A percentile compares a stretch with the other conserved stretches of the same genome.
Conservation (phyloP, 2,888 invertebrate species). For the Troglohyphantes excavatus region DNA sequence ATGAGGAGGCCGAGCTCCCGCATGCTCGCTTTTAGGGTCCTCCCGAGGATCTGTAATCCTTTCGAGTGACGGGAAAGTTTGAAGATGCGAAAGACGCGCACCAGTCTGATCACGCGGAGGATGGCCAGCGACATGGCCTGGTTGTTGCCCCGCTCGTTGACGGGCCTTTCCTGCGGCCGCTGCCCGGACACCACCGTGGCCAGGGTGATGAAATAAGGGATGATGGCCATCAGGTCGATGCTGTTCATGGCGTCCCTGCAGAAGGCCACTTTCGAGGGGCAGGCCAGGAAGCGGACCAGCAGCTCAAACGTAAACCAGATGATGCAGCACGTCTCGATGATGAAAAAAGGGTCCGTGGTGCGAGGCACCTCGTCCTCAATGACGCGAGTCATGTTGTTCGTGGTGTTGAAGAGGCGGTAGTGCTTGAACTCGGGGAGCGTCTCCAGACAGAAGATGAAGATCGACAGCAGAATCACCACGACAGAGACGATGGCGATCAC, state of each 20-base stretch:
- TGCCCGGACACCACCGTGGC: constrained; percentile 84
- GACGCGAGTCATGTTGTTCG: constrained; percentile 84
- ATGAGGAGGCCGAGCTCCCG: constrained; percentile 99
- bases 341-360: constrained; percentile 99
- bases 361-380: constrained; percentile 98
- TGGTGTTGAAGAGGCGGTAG: constrained; percentile 87
- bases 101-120: constrained; percentile 98
- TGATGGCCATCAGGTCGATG: constrained; percentile 99
- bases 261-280: constrained; percentile 99
- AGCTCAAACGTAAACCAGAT: constrained; percentile 98
- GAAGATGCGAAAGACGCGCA: constrained; percentile 99
- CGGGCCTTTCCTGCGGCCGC: constrained; percentile 84
- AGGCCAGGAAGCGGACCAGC: constrained; percentile 98
- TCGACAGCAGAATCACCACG: constrained; percentile 98
- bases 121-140: constrained; percentile 99
- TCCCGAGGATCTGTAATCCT: constrained; percentile 99
- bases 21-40: constrained; percentile 99
- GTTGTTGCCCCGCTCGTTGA: constrained; percentile 86
- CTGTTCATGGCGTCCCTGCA: constrained; percentile 99
- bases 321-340: constrained; percentile 99
- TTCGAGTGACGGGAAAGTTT: constrained; percentile 99
- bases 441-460: constrained; percentile 99
- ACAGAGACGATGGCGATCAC: constrained; percentile 99
- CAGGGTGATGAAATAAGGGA: constrained; percentile 92
- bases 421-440: constrained; percentile 99